Evolutionary conservation across 2,888 invertebrate species (phyloP).

Genomic region (Watsonalla cultraria): DNA sequence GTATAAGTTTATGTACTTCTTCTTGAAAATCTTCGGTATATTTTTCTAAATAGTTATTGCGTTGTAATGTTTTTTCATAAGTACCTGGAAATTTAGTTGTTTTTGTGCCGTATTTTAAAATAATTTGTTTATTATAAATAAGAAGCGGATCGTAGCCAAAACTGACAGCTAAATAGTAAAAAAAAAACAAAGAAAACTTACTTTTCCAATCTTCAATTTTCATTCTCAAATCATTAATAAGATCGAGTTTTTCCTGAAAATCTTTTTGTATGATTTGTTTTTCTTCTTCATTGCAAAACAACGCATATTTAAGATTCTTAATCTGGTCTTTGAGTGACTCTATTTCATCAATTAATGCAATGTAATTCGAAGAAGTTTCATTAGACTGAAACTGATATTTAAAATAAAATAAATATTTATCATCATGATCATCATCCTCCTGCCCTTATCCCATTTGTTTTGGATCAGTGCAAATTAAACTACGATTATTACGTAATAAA

Average conservation of each 20-base stretch:
- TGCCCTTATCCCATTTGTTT: not conserved
- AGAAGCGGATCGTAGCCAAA: not conserved
- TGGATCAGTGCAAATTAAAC: too few relatives aligned
- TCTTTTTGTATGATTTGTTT: slow-evolving; percentile 49
- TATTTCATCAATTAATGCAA: slow-evolving; percentile 51
- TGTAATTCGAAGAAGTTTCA: slow-evolving; percentile 30
- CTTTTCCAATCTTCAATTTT: slow-evolving; percentile 64
- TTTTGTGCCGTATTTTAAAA: not conserved
- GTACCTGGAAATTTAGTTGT: slow-evolving; percentile 31
- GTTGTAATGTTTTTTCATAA: slow-evolving; percentile 46
- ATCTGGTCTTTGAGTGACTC: slow-evolving; percentile 56
- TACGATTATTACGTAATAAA: too few relatives aligned
- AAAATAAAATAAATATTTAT: not conserved
- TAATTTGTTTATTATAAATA: not conserved
- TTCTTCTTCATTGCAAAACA: slow-evolving; percentile 56
- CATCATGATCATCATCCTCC: not conserved
- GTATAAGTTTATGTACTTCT: slow-evolving; percentile 34
- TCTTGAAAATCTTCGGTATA: slow-evolving; percentile 37
- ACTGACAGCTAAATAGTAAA: slow-evolving; percentile 1
- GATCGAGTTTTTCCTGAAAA: slow-evolving; percentile 47
- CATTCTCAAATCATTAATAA: slow-evolving; percentile 50
- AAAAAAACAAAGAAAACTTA: slow-evolving; percentile 19
- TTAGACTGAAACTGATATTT: slow-evolving; percentile 15
- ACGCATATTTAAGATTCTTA: slow-evolving; percentile 46
- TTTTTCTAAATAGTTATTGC: slow-evolving; percentile 50